A percentile compares a stretch with the other conserved stretches of the same genome.
Conservation (phyloP, 1,140 invertebrate genomes). For the Adoxophyes honmai region DNA sequence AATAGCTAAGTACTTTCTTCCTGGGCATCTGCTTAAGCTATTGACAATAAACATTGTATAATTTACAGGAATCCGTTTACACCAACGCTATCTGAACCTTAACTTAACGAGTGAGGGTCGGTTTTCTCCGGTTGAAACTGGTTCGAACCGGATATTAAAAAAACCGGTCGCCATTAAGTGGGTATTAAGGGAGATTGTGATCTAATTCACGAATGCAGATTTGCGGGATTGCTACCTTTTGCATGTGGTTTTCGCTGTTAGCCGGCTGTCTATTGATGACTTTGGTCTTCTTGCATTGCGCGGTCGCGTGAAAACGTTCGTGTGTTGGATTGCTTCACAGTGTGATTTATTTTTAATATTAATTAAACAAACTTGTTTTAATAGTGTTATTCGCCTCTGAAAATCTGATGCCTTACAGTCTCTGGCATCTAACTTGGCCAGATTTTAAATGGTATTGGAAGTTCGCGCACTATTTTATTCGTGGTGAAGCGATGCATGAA, state of each 20-base stretch:
- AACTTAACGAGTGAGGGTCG: neutral
- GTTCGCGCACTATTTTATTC: no score
- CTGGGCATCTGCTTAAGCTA: neutral
- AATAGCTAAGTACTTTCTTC: neutral
- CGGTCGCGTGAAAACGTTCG: no score
- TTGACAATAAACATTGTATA: slow-evolving; percentile 1
- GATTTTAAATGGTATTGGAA: no score
- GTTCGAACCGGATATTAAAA: neutral
- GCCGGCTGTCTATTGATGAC: neutral
- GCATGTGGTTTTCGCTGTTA: neutral
- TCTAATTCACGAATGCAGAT: neutral
- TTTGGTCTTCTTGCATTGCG: no score
- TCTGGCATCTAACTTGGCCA: no score
- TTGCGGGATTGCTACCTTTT: neutral
- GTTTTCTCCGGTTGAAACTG: neutral
- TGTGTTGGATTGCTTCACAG: no score
- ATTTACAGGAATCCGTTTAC: neutral
- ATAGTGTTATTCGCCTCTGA: no score
- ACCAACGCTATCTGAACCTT: neutral
- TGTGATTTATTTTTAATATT: no score
- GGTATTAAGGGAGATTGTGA: neutral
- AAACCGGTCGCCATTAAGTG: neutral
- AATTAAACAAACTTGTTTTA: no score
- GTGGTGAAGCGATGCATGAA: no score
- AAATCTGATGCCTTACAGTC: no score